Conservation (phyloP, 1,140 invertebrate genomes). For the Heliconius hewitsoni region DNA sequence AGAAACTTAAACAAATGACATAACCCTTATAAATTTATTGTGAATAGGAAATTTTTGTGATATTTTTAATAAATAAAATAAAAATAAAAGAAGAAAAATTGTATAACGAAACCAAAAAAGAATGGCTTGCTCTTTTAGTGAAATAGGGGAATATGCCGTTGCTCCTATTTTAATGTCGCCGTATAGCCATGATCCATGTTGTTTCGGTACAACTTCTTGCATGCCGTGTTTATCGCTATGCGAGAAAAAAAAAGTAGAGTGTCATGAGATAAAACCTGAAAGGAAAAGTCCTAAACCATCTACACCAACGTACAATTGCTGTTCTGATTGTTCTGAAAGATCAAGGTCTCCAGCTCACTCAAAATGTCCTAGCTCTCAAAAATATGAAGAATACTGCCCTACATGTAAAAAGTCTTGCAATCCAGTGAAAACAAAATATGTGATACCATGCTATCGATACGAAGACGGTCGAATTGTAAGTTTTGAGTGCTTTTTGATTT, state of each 20-base stretch:
- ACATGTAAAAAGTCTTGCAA: slow-evolving; percentile 50
- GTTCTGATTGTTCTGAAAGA: slow-evolving; percentile 23
- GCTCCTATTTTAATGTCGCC: slow-evolving; percentile 57
- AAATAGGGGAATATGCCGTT: slow-evolving; percentile 58
- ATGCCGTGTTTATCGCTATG: slow-evolving; percentile 61
- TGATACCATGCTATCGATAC: slow-evolving; percentile 73
- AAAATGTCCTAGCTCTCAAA: slow-evolving; percentile 12
- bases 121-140: slow-evolving; percentile 62
- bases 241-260: slow-evolving; percentile 47
- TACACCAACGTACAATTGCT: slow-evolving; percentile 26
- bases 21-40: background rate
- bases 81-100: slow-evolving; percentile 46
- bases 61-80: slow-evolving; percentile 30
- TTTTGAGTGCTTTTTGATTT: background rate
- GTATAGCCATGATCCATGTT: slow-evolving; percentile 45
- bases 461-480: slow-evolving; percentile 77
- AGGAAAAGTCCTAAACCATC: slow-evolving; percentile 21
- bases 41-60: slow-evolving; percentile 36
- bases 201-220: slow-evolving; percentile 45
- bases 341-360: background rate
- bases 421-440: slow-evolving; percentile 71
- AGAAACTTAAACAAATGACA: slow-evolving; percentile 5
- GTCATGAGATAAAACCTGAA: slow-evolving; percentile 48
- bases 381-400: slow-evolving; percentile 38
- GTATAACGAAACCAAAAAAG: slow-evolving; percentile 49